A percentile compares a stretch with the other conserved stretches of the same genome.
Conservation (phyloP, 2,888 invertebrate genomes). For the Heliconius cydno region DNA sequence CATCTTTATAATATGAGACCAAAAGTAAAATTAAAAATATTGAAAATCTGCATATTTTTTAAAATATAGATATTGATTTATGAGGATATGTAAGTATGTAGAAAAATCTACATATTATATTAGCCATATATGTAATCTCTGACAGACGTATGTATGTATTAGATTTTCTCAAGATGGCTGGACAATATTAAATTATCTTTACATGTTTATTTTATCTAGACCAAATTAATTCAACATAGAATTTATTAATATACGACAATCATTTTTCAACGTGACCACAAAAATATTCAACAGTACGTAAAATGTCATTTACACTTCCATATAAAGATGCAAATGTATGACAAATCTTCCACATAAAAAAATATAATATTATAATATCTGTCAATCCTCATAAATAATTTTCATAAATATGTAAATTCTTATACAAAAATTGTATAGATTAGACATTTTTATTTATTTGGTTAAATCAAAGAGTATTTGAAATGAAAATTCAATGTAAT, state of each 20-base stretch:
- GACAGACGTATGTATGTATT: too few species aligned
- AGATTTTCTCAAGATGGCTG: background rate
- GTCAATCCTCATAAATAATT: background rate
- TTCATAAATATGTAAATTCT: background rate
- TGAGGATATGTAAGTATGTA: background rate
- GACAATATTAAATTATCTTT: background rate
- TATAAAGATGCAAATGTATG: too few species aligned
- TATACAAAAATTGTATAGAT: background rate
- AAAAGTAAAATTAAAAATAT: constrained; percentile 34
- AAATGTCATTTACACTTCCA: too few species aligned
- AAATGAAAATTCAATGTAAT: constrained; percentile 4
- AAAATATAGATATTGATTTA: background rate
- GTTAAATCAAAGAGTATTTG: constrained; percentile 11
- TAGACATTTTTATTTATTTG: constrained; percentile 18
- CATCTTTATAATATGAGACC: constrained; percentile 38
- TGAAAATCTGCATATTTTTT: constrained; percentile 3
- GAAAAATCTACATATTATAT: background rate
- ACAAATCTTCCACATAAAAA: too few species aligned
- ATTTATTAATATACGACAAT: too few species aligned
- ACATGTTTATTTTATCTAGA: background rate
- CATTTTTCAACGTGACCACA: too few species aligned
- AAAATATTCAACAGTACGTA: too few species aligned
- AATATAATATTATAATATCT: background rate
- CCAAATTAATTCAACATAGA: background rate
- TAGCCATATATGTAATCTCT: constrained; percentile 7